phyloP scores from a whole-genome alignment of 2,797 vertebrate species.

The Periparus ater region DNA sequence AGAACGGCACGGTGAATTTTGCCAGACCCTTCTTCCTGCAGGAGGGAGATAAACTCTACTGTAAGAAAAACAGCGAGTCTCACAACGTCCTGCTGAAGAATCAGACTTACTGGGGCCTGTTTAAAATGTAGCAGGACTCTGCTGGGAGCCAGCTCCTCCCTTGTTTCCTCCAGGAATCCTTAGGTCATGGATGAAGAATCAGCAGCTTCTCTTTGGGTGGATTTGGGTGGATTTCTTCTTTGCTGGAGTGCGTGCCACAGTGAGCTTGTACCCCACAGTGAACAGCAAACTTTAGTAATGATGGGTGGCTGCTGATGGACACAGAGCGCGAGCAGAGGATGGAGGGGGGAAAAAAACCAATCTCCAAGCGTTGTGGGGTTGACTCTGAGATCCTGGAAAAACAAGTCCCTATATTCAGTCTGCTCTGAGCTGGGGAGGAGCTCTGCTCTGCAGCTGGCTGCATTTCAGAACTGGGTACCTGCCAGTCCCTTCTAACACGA shows the following conservation, averaged over 20 bases:
- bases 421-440: not conserved
- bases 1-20: not conserved
- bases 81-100: fast-evolving
- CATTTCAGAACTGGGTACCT: not conserved
- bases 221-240: not conserved
- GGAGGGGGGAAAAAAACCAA: not conserved
- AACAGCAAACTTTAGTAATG: not conserved
- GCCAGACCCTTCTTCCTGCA: not conserved
- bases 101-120: conserved; percentile 39
- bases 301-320: not conserved
- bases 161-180: not conserved
- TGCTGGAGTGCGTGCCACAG: not conserved
- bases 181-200: not conserved
- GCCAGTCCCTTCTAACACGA: not conserved
- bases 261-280: not conserved
- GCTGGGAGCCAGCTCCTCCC: not conserved
- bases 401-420: not conserved
- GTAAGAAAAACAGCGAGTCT: fast-evolving
- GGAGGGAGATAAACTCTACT: conserved; percentile 27
- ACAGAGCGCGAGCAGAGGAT: not conserved
- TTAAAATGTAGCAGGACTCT: conserved; percentile 28
- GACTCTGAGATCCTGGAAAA: not conserved
- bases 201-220: not conserved
- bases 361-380: not conserved
- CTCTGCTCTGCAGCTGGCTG: not conserved